Base-by-base conservation (phyloP, 2,888 invertebrate genomes). In the Beris chalybata region DNA sequence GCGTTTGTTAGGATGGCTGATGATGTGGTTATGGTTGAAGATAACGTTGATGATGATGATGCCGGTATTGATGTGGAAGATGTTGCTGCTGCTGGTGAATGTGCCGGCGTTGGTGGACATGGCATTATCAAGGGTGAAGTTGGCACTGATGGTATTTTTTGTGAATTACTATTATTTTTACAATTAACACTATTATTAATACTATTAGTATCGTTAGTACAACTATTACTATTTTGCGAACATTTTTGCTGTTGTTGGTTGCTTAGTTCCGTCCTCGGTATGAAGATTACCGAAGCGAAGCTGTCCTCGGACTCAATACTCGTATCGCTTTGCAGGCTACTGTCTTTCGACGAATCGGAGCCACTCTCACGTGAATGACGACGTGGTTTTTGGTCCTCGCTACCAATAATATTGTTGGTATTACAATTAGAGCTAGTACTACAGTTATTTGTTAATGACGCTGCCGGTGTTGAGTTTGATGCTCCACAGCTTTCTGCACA, bases 241-340 rank as follows among this genome's bases (percentile, higher is more conserved):
- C 57, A 57, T 45, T 66, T 54, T 69, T 69, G 55, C 65, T 63
- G 31, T 38, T 32, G 30, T n/a, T 71, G 70, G 64, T 45, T 65
- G 64, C 77, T 76, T 53, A 74, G 74, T 73, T 91, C 91, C 58
- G 91, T 88, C 81, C 92, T 93, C 65, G 94, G 93, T 74, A 94
- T 90, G 77, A 90, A 94, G 75, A 95, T 95, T 54, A 95, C 95
- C 70, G 94, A 94, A 67, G 94, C 93, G 76, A 95, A 93, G 79
- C 93, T 94, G 76, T 95, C 95, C 78, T 95, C 95, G 1, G 93
- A 93, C 78, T 95, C 95, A 44, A 95, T 92, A 81, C 94, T 94
- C 1, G 95, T 95, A 76, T 95, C 95, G 78, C 94, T 94, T 80
- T 95, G 95, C 67, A 95, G 84, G 77, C 94, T 94, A 77, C 93